Percentiles rank a stretch among this genome's conserved stretches.
Conservation (phyloP, 2,888 invertebrate species). For the Aleiodes alternator region DNA sequence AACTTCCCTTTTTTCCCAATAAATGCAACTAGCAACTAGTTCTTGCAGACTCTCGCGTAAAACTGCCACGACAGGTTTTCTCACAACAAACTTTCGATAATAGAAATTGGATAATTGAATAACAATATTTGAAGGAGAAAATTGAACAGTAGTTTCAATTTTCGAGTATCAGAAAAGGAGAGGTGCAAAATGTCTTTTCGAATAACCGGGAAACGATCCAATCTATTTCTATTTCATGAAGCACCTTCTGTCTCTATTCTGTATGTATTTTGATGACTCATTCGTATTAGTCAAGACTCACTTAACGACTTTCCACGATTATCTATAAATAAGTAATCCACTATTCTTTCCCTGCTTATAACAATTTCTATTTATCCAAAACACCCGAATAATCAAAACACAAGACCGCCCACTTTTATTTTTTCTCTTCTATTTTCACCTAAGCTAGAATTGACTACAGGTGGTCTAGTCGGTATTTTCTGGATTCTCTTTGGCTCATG, state of each 20-base stretch:
- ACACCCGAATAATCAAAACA: conserved; percentile 39
- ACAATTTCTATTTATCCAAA: conserved; percentile 13
- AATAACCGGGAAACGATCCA: conserved; percentile 47
- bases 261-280: conserved; percentile 48
- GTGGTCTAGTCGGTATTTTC: conserved; percentile 30
- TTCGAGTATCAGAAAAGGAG: conserved; percentile 4
- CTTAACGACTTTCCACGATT: conserved; percentile 60
- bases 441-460: conserved; percentile 2
- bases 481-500: background rate
- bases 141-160: background rate
- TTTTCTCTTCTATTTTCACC: background rate
- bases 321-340: conserved; percentile 59
- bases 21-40: background rate
- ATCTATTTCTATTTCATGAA: conserved; percentile 66
- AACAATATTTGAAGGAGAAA: conserved; percentile 18
- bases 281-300: conserved; percentile 52
- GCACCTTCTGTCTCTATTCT: conserved; percentile 5
- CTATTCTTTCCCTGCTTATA: background rate
- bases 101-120: conserved; percentile 8
- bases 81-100: background rate
- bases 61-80: conserved; percentile 18
- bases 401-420: background rate
- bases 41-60: background rate
- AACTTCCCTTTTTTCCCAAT: no score
- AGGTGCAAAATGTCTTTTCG: conserved; percentile 29